Conservation (phyloP, 2,888 invertebrate genomes). For the Petrolisthes cinctipes region DNA sequence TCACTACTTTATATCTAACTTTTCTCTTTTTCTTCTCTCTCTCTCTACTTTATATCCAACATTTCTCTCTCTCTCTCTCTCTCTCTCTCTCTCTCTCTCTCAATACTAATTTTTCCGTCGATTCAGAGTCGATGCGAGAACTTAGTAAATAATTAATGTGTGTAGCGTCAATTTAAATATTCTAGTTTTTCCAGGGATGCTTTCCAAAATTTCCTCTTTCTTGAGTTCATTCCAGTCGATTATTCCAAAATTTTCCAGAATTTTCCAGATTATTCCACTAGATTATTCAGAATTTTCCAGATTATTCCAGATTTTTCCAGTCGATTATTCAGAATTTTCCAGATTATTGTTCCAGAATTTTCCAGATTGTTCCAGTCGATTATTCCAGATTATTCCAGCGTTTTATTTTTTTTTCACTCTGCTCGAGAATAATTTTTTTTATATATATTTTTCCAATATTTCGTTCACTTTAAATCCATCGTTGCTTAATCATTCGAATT, state of each 20-base stretch:
- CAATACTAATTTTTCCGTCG: background rate
- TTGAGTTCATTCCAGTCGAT: too few relatives aligned
- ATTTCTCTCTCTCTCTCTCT: background rate
- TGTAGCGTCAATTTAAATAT: too few relatives aligned
- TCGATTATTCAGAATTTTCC: background rate
- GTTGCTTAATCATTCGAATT: too few relatives aligned
- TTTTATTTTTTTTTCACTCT: background rate
- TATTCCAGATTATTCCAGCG: background rate
- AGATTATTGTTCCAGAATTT: background rate
- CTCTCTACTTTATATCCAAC: background rate
- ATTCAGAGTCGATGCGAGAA: background rate
- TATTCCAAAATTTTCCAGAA: background rate
- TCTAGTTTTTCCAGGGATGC: too few relatives aligned
- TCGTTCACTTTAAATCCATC: too few relatives aligned
- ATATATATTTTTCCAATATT: too few relatives aligned
- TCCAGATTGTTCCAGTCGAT: background rate
- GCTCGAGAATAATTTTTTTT: background rate
- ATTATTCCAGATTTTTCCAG: background rate
- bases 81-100: background rate
- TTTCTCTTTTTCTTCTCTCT: constrained; percentile 5
- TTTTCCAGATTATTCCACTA: background rate
- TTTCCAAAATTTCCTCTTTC: too few relatives aligned
- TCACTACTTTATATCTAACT: background rate
- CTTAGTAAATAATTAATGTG: background rate
- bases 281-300: background rate